These are phyloP conservation scores for Tigriopus japonicus DNA, from an alignment of 1,140 invertebrate genomes.

Conservation along the genomic window DNA sequence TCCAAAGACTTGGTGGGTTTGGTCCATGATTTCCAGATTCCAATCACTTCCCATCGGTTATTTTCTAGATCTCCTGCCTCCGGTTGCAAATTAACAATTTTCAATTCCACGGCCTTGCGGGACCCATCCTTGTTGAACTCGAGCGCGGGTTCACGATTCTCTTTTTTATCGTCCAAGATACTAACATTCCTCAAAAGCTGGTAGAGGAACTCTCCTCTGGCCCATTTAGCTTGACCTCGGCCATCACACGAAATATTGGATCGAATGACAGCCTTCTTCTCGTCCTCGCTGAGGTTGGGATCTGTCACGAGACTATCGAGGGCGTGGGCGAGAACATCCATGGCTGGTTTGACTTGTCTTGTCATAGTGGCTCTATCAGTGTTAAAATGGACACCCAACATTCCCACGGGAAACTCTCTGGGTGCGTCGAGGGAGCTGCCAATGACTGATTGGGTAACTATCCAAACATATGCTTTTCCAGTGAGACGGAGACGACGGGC, in stretches of 20 bases:
- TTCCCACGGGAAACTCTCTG: slow-evolving; percentile 69
- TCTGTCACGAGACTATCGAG: slow-evolving; percentile 37
- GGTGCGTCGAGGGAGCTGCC: slow-evolving; percentile 42
- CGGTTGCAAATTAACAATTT: slow-evolving; percentile 74
- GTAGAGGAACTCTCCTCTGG: neutral
- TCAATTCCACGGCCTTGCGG: slow-evolving; percentile 60
- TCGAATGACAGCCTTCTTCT: neutral
- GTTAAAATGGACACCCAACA: slow-evolving; percentile 84
- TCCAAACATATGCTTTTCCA: slow-evolving; percentile 83
- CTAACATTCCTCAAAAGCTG: neutral
- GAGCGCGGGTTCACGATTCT: slow-evolving; percentile 38
- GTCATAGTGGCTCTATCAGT: slow-evolving; percentile 59
- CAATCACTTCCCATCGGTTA: slow-evolving; percentile 63
- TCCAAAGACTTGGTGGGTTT: no score
- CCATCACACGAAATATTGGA: neutral
- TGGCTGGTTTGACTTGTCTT: slow-evolving; percentile 65
- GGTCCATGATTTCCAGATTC: slow-evolving; percentile 18
- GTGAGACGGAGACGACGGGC: slow-evolving; percentile 67
- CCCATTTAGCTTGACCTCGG: neutral
- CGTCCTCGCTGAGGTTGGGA: neutral
- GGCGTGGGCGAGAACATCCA: slow-evolving; percentile 73
- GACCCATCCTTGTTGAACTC: slow-evolving; percentile 78
- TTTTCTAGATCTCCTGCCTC: slow-evolving; percentile 33
- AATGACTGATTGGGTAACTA: slow-evolving; percentile 80
- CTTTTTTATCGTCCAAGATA: neutral